A percentile compares a stretch with the other conserved stretches of the same genome.
Conservation (phyloP, 2,888 invertebrate genomes). For the Alloplasta piceator region DNA sequence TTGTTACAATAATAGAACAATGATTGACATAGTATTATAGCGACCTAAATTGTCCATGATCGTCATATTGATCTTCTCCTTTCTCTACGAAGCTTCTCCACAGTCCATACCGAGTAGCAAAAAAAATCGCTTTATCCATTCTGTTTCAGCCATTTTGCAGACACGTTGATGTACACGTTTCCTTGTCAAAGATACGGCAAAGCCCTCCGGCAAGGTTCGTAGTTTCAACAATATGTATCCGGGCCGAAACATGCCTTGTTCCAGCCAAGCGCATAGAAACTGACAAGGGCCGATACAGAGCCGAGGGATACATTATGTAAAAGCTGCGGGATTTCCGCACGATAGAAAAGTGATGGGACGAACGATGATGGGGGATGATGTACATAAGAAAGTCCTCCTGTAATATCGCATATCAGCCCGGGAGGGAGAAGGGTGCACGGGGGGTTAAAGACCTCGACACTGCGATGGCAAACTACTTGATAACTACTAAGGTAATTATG, state of each 20-base stretch:
- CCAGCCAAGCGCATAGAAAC: no score
- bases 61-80: no score
- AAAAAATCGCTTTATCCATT: constrained; percentile 41
- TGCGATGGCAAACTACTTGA: constrained; percentile 78
- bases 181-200: constrained; percentile 66
- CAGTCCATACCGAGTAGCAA: constrained; percentile 18
- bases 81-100: no score
- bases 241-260: background rate
- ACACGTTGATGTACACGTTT: constrained; percentile 67
- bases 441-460: constrained; percentile 72
- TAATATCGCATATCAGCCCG: constrained; percentile 73
- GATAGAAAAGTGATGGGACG: constrained; percentile 41
- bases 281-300: no score
- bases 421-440: background rate
- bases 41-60: no score
- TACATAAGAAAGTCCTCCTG: constrained; percentile 68
- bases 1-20: constrained; percentile 57
- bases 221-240: constrained; percentile 34
- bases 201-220: constrained; percentile 63
- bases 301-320: no score
- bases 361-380: constrained; percentile 11
- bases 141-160: background rate
- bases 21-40: constrained; percentile 39
- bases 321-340: background rate
- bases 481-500: constrained; percentile 77